Base-by-base conservation (phyloP, 2,797 vertebrate genomes). In the Gobio occitaniae region DNA sequence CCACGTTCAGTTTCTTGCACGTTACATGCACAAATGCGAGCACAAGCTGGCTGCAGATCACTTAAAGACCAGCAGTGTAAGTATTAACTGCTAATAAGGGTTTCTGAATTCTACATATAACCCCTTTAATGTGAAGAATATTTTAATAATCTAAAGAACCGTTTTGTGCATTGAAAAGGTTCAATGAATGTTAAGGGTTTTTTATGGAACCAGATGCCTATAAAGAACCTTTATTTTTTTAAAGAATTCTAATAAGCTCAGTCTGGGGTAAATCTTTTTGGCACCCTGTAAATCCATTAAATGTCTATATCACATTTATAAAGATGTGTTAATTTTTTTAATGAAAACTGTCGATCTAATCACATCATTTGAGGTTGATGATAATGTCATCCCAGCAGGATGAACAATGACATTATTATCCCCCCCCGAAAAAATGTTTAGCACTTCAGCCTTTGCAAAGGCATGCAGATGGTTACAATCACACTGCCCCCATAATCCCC, bases 231-330 rank as follows among this genome's bases (percentile, higher is more conserved):
- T 25, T 13, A 8, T 61, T 19, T 59, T n/a, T 11, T 59, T 17
- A 0, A 50, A 59, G n/a, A 61, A n/a, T 25, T 29, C 12, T 19
- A 75, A 52, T 54, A 13, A 78, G 12, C 38, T 78, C 13, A 44
- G 36, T 38, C 38, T 61, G 21, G 47, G 21, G 9, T 72, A 48
- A 1, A 65, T 52, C 12, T n/a, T 32, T 17, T 59, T 56, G n/a
- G 16, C 63, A 54, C 16, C 50, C 21, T 79, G 16, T 15, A 8
- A 84, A 69, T 11, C 80, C 41, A 36, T 69, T 69, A 41, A 7
- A 44, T 61, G n/a, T 68, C n/a, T 54, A 65, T 76, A 29, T 72
- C 21, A 36, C n/a, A 61, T 70, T 29, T 36, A 77, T 69, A 16
- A 29, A 59, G n/a, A 77, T 41, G 48, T 19, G 25, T 15, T 66